phyloP scores from a whole-genome alignment of 2,888 invertebrate genomes.

The Agonopterix arenella region DNA sequence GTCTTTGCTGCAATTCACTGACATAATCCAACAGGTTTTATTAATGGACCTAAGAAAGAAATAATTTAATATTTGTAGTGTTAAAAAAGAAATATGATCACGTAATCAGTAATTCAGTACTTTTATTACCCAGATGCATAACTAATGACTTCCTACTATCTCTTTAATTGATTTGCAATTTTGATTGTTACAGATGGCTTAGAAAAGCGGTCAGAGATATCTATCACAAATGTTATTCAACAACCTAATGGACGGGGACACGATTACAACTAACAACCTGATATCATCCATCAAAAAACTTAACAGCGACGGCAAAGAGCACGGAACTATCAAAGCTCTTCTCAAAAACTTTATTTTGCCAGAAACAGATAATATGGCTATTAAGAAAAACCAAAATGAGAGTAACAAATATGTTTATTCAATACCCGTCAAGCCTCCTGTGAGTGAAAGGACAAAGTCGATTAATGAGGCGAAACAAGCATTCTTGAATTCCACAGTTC shows the following conservation, averaged over 20 bases:
- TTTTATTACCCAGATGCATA: not conserved
- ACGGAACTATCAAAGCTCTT: constrained; percentile 56
- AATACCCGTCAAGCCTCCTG: constrained; percentile 48
- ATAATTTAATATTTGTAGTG: too few species aligned
- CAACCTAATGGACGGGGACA: constrained; percentile 62
- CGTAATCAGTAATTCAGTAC: constrained; percentile 4
- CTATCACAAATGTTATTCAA: constrained; percentile 56
- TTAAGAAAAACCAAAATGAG: constrained; percentile 56
- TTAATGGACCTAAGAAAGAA: too few species aligned
- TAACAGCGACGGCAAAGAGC: constrained; percentile 47
- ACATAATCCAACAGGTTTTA: constrained; percentile 4
- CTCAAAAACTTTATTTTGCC: constrained; percentile 60
- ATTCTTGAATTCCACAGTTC: constrained; percentile 56
- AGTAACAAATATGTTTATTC: constrained; percentile 54
- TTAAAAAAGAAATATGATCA: not conserved
- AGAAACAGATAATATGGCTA: constrained; percentile 58
- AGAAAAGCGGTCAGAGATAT: constrained; percentile 49
- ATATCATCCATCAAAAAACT: constrained; percentile 55
- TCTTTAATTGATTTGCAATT: constrained; percentile 5
- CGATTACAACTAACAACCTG: constrained; percentile 49
- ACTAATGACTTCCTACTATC: constrained; percentile 5
- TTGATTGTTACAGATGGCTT: constrained; percentile 65
- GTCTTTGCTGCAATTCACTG: constrained; percentile 5
- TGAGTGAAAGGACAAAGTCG: constrained; percentile 46
- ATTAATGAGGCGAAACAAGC: constrained; percentile 59